A percentile compares a stretch with the other conserved stretches of the same genome.
Conservation (phyloP, 2,797 vertebrate genomes). For the Heliangelus exortis region DNA sequence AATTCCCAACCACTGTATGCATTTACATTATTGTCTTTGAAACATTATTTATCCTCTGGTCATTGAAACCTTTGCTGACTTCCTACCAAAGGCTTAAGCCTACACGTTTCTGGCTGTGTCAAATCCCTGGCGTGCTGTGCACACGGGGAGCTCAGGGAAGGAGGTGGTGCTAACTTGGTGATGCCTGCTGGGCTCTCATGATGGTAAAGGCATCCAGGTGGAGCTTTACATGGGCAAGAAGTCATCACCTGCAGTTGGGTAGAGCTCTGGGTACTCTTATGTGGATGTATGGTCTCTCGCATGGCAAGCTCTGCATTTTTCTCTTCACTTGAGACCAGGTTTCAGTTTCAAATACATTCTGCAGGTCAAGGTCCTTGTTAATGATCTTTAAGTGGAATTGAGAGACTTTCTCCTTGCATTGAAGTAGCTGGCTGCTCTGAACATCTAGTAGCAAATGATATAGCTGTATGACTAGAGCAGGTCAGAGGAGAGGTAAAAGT, state of each 20-base stretch:
- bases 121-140: not conserved
- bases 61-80: not conserved
- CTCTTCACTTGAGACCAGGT: accelerated
- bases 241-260: not conserved
- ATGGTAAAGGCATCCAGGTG: not conserved
- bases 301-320: not conserved
- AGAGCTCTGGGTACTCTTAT: not conserved
- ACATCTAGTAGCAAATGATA: not conserved
- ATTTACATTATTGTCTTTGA: not conserved
- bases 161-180: not conserved
- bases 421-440: not conserved
- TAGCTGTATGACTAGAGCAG: not conserved
- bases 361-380: not conserved
- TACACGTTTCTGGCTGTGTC: not conserved
- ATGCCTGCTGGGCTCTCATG: not conserved
- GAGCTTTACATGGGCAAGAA: not conserved
- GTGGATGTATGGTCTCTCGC: not conserved
- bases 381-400: not conserved
- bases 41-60: not conserved
- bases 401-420: not conserved
- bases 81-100: not conserved
- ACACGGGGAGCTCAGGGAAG: not conserved
- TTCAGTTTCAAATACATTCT: not conserved
- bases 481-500: not conserved
- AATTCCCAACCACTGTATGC: accelerated